Evolutionary conservation across 2,113 vertebrate species (phyloP).

Genomic region (Nettapus auritus): DNA sequence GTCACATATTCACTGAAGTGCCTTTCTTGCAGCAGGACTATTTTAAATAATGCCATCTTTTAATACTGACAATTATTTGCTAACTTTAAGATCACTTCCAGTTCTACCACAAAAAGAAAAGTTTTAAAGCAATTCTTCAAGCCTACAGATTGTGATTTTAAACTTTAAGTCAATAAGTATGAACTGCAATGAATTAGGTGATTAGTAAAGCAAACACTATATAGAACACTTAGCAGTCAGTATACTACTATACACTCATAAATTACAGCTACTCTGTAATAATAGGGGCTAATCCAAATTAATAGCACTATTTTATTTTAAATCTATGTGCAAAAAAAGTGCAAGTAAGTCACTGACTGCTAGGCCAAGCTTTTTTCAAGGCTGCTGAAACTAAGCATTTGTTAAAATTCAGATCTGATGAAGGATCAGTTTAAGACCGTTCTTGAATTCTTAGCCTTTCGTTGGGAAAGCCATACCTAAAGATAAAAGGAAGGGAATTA

Average conservation of each 20-base stretch:
- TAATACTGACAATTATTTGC: conserved; percentile 85
- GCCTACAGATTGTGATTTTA: conserved; percentile 82
- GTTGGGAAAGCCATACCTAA: conserved; percentile 99
- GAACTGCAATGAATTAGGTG: conserved; percentile 91
- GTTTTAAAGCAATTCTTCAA: conserved; percentile 85
- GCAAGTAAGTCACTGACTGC: conserved; percentile 92
- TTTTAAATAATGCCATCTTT: conserved; percentile 82
- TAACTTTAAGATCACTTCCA: conserved; percentile 83
- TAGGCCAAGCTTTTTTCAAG: conserved; percentile 86
- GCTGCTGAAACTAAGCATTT: conserved; percentile 91
- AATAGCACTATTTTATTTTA: conserved; percentile 81
- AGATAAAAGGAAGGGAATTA: conserved; percentile 95
- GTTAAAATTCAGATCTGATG: conserved; percentile 90
- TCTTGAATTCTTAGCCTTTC: conserved; percentile 98
- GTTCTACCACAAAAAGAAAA: conserved; percentile 80
- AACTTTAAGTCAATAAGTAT: conserved; percentile 81
- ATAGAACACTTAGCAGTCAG: conserved; percentile 90
- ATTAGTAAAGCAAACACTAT: conserved; percentile 91
- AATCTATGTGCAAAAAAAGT: conserved; percentile 86
- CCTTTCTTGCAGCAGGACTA: conserved; percentile 81
- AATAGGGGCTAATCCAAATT: conserved; percentile 81
- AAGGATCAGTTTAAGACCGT: conserved; percentile 91
- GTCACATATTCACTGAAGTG: conserved; percentile 90
- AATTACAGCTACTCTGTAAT: conserved; percentile 79
- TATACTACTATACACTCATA: conserved; percentile 84